Evolutionary conservation across 2,113 vertebrate genomes (phyloP), one percentile per base, ranked within the genome.

Genomic region (Regulus satrapa): DNA sequence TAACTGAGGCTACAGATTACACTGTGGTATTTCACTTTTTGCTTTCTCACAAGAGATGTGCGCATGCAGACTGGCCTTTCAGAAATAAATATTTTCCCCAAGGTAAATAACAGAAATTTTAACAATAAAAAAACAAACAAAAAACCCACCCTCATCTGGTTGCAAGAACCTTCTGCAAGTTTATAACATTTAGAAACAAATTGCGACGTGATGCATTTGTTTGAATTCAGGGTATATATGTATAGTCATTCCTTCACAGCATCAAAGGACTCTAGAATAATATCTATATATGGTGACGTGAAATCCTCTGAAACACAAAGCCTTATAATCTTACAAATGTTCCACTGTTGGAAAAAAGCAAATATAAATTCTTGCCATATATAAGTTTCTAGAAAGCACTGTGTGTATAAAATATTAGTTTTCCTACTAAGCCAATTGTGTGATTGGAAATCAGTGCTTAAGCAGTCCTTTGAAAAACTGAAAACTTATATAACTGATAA

Each of bases 401-500:
- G 58, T 59, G 14, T 68, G 25, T 59, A n/a, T 34, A 59, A 89
- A 78, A 59, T 52, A 80, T 32, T 63, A 59, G n/a, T 32, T 84
- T 59, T 81, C 36, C 23, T 84, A 28, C 64, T 75, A 69, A 79
- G 48, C 24, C 43, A 63, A 46, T 1, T 26, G 62, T 88, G 31
- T 45, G 31, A 75, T 62, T 71, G 67, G 72, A 92, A 89, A 58
- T 74, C 49, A 88, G 38, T 74, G 46, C 55, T 89, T 88, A 85
- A 79, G 68, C 75, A 92, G 38, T 23, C 16, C 34, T 92, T 79
- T 88, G 74, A 96, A 96, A 96, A 92, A 84, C 56, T 58, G 75
- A 93, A 92, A 85, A 88, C 67, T 93, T 95, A 90, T 3, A 11
- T 94, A 96, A 92, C 75, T 86, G 75, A 90, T 92, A 95, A 83